These are phyloP conservation scores for Aphrocallistes beatrix DNA, from an alignment of 37 sponge, comb jelly and placozoan species.

Conservation along the genomic window DNA sequence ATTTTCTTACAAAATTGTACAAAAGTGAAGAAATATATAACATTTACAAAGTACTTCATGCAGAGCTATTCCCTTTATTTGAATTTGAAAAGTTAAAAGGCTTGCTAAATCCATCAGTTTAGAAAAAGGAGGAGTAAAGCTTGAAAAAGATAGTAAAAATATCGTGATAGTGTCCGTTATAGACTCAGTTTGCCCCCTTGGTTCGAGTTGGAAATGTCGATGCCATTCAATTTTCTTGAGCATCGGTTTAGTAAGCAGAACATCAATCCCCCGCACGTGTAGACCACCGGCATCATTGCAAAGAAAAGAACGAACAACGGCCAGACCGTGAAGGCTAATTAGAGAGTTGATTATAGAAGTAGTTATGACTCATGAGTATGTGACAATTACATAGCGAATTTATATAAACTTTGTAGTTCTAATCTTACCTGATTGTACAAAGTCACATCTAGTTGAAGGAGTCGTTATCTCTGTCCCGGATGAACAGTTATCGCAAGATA, in stretches of 20 bases:
- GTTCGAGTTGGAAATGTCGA: neutral
- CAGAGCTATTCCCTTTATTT: neutral
- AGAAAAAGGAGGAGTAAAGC: neutral
- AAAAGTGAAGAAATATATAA: neutral
- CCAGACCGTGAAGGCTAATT: neutral
- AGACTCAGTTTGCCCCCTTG: neutral
- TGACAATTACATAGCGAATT: too few species aligned
- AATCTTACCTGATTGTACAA: neutral
- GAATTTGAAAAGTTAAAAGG: neutral
- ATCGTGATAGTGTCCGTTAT: neutral
- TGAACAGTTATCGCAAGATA: neutral
- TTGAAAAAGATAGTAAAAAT: neutral
- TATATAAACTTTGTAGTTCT: too few species aligned
- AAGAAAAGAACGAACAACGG: neutral
- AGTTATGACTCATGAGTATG: neutral
- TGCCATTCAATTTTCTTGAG: neutral
- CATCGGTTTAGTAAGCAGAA: slow-evolving; percentile 11
- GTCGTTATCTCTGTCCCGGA: neutral
- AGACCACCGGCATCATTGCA: neutral
- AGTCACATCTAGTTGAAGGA: neutral
- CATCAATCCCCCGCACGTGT: neutral
- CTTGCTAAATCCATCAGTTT: neutral
- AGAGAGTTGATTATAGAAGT: neutral
- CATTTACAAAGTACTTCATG: neutral
- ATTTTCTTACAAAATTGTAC: neutral